A percentile compares a stretch with the other conserved stretches of the same genome.
These are phyloP conservation scores for Oreochromis grahami DNA, from an alignment of 2,797 vertebrate species.

Conservation along the genomic window DNA sequence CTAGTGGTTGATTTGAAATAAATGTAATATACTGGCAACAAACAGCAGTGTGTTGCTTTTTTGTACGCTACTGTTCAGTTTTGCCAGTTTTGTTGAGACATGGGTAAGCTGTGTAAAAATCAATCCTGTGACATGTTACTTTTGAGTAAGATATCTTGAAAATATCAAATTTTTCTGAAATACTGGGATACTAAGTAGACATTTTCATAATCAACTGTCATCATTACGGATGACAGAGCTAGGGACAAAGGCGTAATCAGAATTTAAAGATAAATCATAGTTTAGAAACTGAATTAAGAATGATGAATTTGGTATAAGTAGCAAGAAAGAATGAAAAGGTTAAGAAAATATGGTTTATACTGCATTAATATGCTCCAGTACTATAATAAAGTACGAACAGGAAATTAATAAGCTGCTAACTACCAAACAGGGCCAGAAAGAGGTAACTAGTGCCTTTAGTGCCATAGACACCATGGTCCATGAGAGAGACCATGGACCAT, in stretches of 20 bases:
- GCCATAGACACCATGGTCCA: not conserved
- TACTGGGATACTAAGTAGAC: not conserved
- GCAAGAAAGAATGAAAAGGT: not conserved
- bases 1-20: not conserved
- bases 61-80: not conserved
- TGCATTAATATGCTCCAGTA: not conserved
- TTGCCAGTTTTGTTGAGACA: not conserved
- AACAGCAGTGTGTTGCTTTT: not conserved
- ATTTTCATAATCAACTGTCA: not conserved
- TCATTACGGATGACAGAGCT: not conserved
- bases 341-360: not conserved
- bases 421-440: no score
- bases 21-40: not conserved
- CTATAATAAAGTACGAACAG: fast-evolving
- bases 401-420: fast-evolving
- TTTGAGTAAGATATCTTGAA: constrained; percentile 15
- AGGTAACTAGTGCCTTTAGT: not conserved
- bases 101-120: not conserved
- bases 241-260: not conserved
- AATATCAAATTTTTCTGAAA: not conserved
- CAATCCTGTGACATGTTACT: constrained; percentile 10
- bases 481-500: not conserved
- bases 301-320: not conserved
- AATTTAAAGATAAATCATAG: not conserved
- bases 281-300: not conserved